These are phyloP conservation scores for Paramormyrops kingsleyae DNA, from an alignment of 2,113 vertebrate genomes.

Conservation along the genomic window DNA sequence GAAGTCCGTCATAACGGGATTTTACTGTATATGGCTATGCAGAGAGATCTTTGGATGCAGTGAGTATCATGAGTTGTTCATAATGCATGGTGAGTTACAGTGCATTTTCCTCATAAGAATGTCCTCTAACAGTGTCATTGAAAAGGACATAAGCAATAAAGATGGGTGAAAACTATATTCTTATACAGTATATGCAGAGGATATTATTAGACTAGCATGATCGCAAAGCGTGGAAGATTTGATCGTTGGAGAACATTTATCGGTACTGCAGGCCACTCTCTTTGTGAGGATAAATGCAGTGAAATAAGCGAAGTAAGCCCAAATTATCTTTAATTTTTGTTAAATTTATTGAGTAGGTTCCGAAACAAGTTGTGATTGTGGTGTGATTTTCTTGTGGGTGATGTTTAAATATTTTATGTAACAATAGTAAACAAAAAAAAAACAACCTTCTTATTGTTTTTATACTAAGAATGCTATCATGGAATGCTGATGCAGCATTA, in stretches of 20 bases:
- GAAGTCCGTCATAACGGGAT: too few species aligned
- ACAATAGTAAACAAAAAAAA: background rate
- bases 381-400: background rate
- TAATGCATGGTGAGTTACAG: background rate
- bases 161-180: background rate
- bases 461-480: background rate
- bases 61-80: background rate
- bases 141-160: background rate
- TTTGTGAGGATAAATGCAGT: background rate
- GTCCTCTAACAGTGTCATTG: background rate
- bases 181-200: background rate
- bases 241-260: background rate
- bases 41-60: background rate
- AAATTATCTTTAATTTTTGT: background rate
- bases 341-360: background rate
- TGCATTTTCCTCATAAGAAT: background rate
- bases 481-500: background rate
- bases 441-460: background rate
- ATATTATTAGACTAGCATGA: background rate
- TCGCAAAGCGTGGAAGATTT: background rate
- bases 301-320: background rate
- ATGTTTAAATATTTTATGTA: background rate
- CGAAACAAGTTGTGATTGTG: background rate
- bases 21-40: background rate
- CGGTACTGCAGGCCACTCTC: background rate